Base-by-base conservation (phyloP, 2,888 invertebrate species). In the Eutolmus rufibarbis region DNA sequence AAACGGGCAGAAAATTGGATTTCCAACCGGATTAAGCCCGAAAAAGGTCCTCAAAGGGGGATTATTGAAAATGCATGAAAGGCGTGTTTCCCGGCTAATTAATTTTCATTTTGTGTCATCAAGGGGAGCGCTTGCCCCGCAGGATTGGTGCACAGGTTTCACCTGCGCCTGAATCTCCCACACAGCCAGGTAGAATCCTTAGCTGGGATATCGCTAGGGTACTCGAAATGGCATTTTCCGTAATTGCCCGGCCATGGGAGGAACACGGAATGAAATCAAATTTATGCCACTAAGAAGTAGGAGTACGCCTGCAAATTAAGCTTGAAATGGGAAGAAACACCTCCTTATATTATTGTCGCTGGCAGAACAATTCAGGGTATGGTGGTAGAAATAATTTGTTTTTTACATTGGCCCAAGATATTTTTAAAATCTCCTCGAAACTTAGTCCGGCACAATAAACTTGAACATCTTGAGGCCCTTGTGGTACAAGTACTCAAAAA, bases 61-160 rank as follows among this genome's bases (percentile, higher is more conserved):
- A 76, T 87, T 87, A 87, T 87, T 87, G 87, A 82, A 87, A 87
- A 85, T 85, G 78, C 85, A 87, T 85, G 85, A 87, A 87, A 78
- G 85, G 82, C 74, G 74, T 85, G 78, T 87, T 87, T 85, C 85
- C 85, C 84, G 87, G 87, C 87, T 87, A 87, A 87, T 87, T 87
- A 87, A 87, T 87, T 87, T 87, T 87, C 82, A 82, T 87, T 87
- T 87, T 87, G 37, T 87, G 87, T 87, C 87, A 87, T 76, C 79
- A 74, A 51, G 66, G 66, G 28, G 23, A 12, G 3, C 2, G 23
- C 2, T 31, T 74, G 74, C 74, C 31, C 9, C 74, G 74, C 46
- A 74, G 74, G 14, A 12, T 43, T 8, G n/a, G 37, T 66, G n/a
- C 84, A 31, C 66, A 57, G 40, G 19, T 19, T 28, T 9, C 23